phyloP scores from a whole-genome alignment of 2,113 vertebrate genomes.

The Melanerpes aurifrons region DNA sequence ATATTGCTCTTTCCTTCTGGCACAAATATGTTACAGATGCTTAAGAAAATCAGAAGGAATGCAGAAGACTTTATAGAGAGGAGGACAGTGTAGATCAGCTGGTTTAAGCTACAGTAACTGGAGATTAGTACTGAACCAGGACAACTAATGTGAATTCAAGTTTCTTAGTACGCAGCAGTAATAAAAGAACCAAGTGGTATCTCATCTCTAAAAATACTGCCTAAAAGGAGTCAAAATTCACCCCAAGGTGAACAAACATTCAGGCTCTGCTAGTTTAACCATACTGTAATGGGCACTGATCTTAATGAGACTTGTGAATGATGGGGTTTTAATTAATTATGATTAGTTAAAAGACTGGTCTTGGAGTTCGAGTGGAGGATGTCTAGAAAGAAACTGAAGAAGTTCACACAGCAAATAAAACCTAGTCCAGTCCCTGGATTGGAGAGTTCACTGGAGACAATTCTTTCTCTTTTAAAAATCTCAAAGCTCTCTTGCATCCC shows the following conservation, averaged over 20 bases:
- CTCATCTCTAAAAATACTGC: neutral
- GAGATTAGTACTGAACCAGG: neutral
- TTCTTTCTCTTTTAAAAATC: neutral
- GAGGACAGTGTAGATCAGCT: neutral
- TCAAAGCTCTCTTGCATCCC: neutral
- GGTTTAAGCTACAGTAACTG: neutral
- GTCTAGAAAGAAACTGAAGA: neutral
- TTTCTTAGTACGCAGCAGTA: neutral
- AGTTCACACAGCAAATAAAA: neutral
- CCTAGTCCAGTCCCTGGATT: neutral
- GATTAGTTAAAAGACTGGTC: neutral
- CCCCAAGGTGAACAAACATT: neutral
- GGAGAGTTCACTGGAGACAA: neutral
- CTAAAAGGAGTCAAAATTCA: neutral
- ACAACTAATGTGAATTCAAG: neutral
- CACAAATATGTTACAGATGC: neutral
- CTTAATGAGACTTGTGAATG: neutral
- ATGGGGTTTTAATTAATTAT: neutral
- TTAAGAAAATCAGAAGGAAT: neutral
- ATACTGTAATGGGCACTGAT: no score
- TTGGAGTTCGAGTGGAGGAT: neutral
- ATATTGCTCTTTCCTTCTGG: neutral
- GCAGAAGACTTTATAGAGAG: neutral
- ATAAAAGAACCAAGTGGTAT: neutral
- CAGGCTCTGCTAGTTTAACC: neutral